Conservation (phyloP, 2,113 vertebrate species). For the Tylochromis polylepis region DNA sequence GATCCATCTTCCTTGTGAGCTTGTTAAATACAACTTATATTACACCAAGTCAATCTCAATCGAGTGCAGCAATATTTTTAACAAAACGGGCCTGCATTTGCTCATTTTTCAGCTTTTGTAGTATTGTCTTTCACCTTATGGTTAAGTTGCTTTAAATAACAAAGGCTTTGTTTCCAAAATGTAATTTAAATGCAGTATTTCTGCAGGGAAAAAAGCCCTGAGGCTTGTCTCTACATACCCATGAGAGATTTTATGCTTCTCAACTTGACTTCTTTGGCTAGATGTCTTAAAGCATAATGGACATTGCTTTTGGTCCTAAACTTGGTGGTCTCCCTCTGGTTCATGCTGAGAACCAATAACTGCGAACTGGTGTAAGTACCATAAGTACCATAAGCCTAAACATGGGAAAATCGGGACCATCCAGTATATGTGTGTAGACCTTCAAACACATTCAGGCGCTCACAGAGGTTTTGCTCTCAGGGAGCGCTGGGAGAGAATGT, state of each 20-base stretch:
- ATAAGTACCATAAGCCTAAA: slow-evolving; percentile 31
- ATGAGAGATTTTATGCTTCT: background rate
- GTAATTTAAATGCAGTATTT: background rate
- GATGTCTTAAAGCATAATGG: background rate
- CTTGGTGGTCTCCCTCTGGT: slow-evolving; percentile 2
- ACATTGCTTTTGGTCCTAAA: slow-evolving; percentile 7
- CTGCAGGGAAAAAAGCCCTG: background rate
- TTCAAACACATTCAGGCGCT: background rate
- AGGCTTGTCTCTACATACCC: background rate
- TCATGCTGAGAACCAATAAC: slow-evolving; percentile 31
- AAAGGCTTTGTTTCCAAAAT: background rate
- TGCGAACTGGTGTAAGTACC: slow-evolving; percentile 30
- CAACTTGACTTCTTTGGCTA: background rate
- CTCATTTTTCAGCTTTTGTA: background rate
- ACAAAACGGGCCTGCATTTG: background rate
- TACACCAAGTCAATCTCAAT: background rate
- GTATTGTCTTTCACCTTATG: background rate
- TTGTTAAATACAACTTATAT: background rate
- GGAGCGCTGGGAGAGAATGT: slow-evolving; percentile 43
- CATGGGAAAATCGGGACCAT: slow-evolving; percentile 47
- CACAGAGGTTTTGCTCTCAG: background rate
- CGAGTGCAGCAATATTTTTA: background rate
- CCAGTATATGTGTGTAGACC: background rate
- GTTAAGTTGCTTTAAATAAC: background rate
- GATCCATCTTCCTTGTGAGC: background rate